phyloP scores from a whole-genome alignment of 2,888 invertebrate genomes.

The Chymomyza caudatula region DNA sequence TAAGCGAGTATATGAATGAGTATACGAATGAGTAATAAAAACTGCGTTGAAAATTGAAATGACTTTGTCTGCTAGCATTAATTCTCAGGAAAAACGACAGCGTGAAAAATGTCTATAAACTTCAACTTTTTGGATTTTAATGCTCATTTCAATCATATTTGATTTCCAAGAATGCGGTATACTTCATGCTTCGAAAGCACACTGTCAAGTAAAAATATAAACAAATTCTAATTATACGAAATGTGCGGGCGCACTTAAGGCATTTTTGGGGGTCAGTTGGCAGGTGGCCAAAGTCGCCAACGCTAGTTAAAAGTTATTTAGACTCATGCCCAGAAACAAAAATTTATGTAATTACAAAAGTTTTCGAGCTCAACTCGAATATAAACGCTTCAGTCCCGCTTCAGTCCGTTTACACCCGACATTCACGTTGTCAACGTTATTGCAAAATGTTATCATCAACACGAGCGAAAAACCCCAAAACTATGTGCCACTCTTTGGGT shows the following conservation, averaged over 20 bases:
- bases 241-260: conserved; percentile 65
- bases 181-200: conserved; percentile 43
- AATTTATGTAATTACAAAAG: conserved; percentile 73
- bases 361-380: conserved; percentile 63
- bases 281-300: conserved; percentile 46
- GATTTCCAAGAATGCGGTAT: conserved; percentile 53
- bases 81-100: conserved; percentile 27
- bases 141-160: conserved; percentile 48
- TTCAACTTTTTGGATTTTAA: conserved; percentile 2
- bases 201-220: conserved; percentile 53
- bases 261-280: conserved; percentile 17
- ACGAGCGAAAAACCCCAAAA: conserved; percentile 21
- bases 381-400: conserved; percentile 56
- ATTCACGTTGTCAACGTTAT: conserved; percentile 60
- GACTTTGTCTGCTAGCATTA: background rate
- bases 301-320: conserved; percentile 66
- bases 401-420: background rate
- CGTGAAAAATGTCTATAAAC: conserved; percentile 57
- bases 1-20: conserved; percentile 3
- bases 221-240: conserved; percentile 68
- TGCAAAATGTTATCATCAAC: conserved; percentile 68
- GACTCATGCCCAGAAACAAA: conserved; percentile 47
- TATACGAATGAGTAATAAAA: conserved; percentile 3
- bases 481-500: background rate
- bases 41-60: background rate